phyloP scores from a whole-genome alignment of 2,888 invertebrate species.

The Cantharis nigra region DNA sequence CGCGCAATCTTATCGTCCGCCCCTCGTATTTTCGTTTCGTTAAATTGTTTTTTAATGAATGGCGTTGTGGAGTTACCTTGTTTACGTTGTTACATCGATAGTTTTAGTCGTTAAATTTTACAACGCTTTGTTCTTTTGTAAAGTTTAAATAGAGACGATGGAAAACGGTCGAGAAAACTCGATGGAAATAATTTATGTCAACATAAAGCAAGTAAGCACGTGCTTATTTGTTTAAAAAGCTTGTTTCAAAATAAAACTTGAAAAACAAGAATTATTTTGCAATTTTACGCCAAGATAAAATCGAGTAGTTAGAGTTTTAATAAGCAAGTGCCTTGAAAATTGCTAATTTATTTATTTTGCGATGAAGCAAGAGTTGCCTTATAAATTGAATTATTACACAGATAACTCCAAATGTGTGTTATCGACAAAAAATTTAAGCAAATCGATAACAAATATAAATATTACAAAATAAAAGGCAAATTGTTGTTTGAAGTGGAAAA shows the following conservation, averaged over 20 bases:
- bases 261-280: background rate
- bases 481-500: background rate
- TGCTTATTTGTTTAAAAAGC: slow-evolving; percentile 2
- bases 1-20: background rate
- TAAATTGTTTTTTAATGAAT: background rate
- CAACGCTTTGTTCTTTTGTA: background rate
- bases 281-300: slow-evolving; percentile 2
- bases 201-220: background rate
- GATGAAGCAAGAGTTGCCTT: background rate
- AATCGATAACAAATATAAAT: background rate
- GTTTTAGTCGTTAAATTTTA: background rate
- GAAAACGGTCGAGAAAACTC: background rate
- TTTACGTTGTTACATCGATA: background rate
- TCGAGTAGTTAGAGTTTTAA: background rate
- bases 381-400: background rate
- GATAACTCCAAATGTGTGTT: background rate
- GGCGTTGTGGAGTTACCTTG: background rate
- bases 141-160: slow-evolving; percentile 1
- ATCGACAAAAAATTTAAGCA: background rate
- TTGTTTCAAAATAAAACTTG: slow-evolving; percentile 5
- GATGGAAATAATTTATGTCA: slow-evolving; percentile 3
- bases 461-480: background rate
- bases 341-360: slow-evolving; percentile 1
- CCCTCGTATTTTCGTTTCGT: background rate
- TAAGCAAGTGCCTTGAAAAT: background rate